phyloP scores from a whole-genome alignment of 2,797 vertebrate genomes.

The Rhodeus uyekii region DNA sequence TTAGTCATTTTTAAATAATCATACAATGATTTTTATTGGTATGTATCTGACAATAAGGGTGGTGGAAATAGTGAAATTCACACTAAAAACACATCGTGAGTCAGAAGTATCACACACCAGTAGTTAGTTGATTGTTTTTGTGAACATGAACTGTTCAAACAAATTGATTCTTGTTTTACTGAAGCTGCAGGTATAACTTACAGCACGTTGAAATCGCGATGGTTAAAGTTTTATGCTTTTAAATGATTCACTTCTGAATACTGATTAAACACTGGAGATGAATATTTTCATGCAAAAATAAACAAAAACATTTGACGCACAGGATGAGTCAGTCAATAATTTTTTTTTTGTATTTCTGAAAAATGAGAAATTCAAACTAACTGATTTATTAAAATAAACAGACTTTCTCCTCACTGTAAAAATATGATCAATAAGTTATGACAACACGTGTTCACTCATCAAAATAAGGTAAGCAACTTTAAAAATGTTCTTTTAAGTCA shows the following conservation, averaged over 20 bases:
- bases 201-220: neutral
- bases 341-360: neutral
- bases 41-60: neutral
- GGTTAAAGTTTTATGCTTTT: neutral
- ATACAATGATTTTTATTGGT: neutral
- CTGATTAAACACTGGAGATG: too few relatives aligned
- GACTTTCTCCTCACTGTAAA: too few relatives aligned
- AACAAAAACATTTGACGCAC: too few relatives aligned
- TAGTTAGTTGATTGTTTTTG: neutral
- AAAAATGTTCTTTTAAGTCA: too few relatives aligned
- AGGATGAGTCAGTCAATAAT: neutral
- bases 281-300: neutral
- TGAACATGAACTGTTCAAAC: neutral
- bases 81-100: neutral
- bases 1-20: neutral
- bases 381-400: neutral
- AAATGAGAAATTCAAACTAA: neutral
- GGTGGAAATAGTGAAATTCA: neutral
- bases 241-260: neutral
- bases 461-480: too few relatives aligned
- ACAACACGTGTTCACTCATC: too few relatives aligned
- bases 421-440: too few relatives aligned
- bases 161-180: too few relatives aligned
- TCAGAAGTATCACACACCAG: neutral
- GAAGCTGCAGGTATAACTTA: neutral